Evolutionary conservation across 2,797 vertebrate genomes (phyloP).

Genomic region (Semaprochilodus insignis): DNA sequence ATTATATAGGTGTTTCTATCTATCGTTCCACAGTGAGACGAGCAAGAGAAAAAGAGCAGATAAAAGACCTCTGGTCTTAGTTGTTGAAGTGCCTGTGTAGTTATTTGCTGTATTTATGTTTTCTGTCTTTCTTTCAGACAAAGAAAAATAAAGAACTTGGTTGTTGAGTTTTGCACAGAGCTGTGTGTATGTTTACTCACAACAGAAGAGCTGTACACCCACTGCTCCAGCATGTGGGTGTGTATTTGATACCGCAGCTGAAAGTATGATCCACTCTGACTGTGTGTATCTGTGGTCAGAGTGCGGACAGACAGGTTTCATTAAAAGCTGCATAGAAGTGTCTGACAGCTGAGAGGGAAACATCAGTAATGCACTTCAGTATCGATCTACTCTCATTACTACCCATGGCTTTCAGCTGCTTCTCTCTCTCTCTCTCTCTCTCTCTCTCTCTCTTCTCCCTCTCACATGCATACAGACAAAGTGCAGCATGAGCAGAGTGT

Average conservation of each 20-base stretch:
- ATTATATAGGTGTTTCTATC: no score
- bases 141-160: no score
- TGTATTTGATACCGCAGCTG: constrained; percentile 19
- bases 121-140: no score
- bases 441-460: neutral
- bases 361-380: constrained; percentile 54
- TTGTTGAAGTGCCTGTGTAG: no score
- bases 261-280: constrained; percentile 21
- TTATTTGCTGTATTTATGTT: no score
- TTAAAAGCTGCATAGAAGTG: constrained; percentile 51
- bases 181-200: neutral
- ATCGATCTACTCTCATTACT: constrained; percentile 53
- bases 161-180: neutral
- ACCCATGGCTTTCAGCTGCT: constrained; percentile 14
- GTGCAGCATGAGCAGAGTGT: neutral
- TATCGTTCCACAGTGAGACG: no score
- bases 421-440: neutral
- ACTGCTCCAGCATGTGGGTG: neutral
- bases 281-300: constrained; percentile 44
- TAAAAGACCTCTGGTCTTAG: no score
- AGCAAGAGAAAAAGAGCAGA: no score
- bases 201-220: neutral
- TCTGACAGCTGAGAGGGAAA: constrained; percentile 52
- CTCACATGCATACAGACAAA: neutral
- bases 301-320: constrained; percentile 51